Evolutionary conservation across 2,888 invertebrate species (phyloP).

Genomic region (Eupelmus urozonus): DNA sequence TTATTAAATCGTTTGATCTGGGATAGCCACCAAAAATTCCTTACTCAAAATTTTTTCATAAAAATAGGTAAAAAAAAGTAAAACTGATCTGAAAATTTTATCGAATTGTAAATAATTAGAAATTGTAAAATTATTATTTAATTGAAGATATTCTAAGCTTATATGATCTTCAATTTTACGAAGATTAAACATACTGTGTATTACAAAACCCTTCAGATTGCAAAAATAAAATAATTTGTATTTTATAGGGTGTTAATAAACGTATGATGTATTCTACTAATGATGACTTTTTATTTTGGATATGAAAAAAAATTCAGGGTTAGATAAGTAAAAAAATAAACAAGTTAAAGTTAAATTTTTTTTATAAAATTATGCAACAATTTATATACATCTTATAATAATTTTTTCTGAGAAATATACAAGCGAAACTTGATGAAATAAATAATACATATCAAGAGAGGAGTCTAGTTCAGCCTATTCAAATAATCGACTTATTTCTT

Average conservation of each 20-base stretch:
- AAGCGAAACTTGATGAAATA: constrained; percentile 35
- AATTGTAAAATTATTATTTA: no score
- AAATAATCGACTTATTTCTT: no score
- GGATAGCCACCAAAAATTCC: no score
- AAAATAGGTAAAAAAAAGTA: no score
- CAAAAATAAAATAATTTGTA: constrained; percentile 56
- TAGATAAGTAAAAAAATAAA: not conserved
- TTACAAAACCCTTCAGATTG: constrained; percentile 1
- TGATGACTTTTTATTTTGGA: not conserved
- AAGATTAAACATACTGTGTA: constrained; percentile 4
- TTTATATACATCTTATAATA: constrained; percentile 45
- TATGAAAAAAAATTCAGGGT: not conserved
- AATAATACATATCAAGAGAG: no score
- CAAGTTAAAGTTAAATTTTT: constrained; percentile 29
- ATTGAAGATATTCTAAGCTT: not conserved
- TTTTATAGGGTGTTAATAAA: constrained; percentile 58
- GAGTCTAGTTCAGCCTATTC: no score
- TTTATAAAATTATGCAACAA: constrained; percentile 57
- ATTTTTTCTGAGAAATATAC: constrained; percentile 10
- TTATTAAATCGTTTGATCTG: no score
- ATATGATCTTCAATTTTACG: constrained; percentile 14
- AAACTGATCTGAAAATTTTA: no score
- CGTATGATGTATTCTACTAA: constrained; percentile 55
- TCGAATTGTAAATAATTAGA: no score
- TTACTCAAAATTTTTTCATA: not conserved